Percentiles rank a stretch among this genome's conserved stretches.
Evolutionary conservation across 2,113 vertebrate species (phyloP).

Genomic region (Ellobius talpinus): DNA sequence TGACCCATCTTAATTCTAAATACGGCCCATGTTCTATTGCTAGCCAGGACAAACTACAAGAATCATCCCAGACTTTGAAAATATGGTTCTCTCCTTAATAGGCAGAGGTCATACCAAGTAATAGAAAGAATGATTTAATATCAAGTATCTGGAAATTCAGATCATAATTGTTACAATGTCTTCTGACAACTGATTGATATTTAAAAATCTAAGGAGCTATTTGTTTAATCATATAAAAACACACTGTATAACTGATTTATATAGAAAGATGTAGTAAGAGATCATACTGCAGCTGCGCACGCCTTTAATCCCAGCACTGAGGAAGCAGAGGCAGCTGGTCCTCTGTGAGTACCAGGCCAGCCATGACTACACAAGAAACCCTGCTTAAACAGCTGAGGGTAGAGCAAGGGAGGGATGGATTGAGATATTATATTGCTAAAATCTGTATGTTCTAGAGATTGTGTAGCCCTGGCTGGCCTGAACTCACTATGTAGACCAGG

Average conservation of each 20-base stretch:
- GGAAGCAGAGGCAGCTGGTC: not conserved
- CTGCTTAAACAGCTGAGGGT: not conserved
- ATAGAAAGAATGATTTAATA: constrained; percentile 3
- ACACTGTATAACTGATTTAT: constrained; percentile 12
- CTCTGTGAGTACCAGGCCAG: not conserved
- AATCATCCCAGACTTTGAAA: not conserved
- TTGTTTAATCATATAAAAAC: constrained; percentile 2
- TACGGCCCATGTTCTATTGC: not conserved
- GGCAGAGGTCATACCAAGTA: not conserved
- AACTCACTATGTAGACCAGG: not conserved
- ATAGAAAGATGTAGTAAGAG: constrained; percentile 16
- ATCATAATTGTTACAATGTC: constrained; percentile 4
- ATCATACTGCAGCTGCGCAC: not conserved
- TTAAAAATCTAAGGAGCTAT: not conserved
- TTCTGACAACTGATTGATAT: constrained; percentile 47
- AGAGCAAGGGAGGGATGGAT: not conserved
- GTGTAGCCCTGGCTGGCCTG: not conserved
- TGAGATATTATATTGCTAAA: constrained; percentile 43
- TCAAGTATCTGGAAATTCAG: constrained; percentile 59
- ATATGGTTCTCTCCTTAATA: not conserved
- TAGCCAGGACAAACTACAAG: constrained; percentile 14
- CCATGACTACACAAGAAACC: not conserved
- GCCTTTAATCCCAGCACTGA: not conserved
- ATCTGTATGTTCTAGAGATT: not conserved
- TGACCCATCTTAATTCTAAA: constrained; percentile 6